Evolutionary conservation across 2,113 vertebrate genomes (phyloP).

Genomic region (Pseudopodoces humilis): DNA sequence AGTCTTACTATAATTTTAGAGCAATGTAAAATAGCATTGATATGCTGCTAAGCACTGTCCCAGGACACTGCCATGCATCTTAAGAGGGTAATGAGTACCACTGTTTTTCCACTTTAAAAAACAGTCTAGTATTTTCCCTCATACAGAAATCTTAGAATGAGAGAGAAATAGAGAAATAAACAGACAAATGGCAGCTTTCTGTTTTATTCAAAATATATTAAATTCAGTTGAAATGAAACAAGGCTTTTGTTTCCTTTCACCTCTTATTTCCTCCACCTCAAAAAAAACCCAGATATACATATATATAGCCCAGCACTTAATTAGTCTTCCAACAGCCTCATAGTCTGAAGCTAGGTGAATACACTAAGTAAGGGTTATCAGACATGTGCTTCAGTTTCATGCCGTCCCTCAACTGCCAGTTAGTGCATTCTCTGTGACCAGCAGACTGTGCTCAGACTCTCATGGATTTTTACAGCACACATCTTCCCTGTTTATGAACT

Average conservation of each 20-base stretch:
- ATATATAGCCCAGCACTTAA: neutral
- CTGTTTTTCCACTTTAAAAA: neutral
- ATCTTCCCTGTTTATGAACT: neutral
- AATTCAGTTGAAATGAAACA: neutral
- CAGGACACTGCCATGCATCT: neutral
- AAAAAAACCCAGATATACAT: neutral
- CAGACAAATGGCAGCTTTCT: neutral
- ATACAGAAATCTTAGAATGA: neutral
- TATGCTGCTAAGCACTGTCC: neutral
- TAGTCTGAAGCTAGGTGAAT: neutral
- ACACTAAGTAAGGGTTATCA: neutral
- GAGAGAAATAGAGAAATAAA: neutral
- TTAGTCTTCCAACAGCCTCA: neutral
- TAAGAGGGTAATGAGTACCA: neutral
- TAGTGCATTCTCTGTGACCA: neutral
- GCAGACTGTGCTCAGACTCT: neutral
- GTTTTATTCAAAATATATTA: neutral
- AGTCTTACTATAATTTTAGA: neutral
- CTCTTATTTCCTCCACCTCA: neutral
- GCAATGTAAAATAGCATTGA: neutral
- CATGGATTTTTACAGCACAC: neutral
- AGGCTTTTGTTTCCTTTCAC: neutral
- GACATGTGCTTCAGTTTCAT: neutral
- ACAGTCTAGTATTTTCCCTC: neutral
- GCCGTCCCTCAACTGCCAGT: neutral